phyloP scores from a whole-genome alignment of 2,797 vertebrate species.

The Darevskia nairensis region DNA sequence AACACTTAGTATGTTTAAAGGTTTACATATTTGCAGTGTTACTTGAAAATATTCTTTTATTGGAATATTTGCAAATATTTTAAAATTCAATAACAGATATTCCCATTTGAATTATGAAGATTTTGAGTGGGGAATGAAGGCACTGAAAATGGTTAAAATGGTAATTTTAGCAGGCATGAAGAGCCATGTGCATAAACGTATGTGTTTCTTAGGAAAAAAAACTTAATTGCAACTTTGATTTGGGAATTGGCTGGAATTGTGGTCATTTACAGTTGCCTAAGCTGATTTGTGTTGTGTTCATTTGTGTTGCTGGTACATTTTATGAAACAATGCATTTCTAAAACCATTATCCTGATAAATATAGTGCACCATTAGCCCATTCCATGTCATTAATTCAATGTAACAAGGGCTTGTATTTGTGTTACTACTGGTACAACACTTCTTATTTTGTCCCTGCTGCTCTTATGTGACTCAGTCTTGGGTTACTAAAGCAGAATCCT shows the following conservation, averaged over 20 bases:
- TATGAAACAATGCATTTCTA: not conserved
- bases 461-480: not conserved
- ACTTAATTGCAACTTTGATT: not conserved
- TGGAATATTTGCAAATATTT: not conserved
- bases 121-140: not conserved
- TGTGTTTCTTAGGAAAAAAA: not conserved
- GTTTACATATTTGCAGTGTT: not conserved
- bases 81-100: not conserved
- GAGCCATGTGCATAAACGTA: not conserved
- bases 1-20: not conserved
- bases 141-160: not conserved
- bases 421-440: not conserved
- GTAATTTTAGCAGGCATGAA: not conserved
- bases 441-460: not conserved
- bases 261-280: not conserved
- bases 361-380: not conserved
- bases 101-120: not conserved
- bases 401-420: not conserved
- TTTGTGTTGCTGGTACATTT: not conserved
- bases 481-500: not conserved
- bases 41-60: constrained; percentile 1
- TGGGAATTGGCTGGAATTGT: not conserved
- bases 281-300: not conserved
- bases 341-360: not conserved
- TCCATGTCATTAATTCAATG: not conserved